phyloP scores from a whole-genome alignment of 2,797 vertebrate species.

The Morus bassanus region DNA sequence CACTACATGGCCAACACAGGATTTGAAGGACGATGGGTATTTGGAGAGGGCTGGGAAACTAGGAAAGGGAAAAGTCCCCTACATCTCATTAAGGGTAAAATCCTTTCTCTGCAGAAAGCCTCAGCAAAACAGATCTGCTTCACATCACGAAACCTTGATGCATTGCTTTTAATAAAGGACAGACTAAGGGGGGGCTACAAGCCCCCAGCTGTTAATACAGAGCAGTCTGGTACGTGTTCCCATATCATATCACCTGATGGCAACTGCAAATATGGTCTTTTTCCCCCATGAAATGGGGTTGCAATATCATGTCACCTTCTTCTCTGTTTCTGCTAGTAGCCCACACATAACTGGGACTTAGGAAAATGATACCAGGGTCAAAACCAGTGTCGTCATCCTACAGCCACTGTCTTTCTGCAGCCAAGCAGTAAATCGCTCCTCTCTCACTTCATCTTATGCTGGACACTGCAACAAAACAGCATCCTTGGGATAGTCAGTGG shows the following conservation, averaged over 20 bases:
- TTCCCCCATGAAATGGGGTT: neutral
- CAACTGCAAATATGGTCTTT: neutral
- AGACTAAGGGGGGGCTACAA: neutral
- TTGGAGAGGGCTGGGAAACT: neutral
- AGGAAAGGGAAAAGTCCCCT: neutral
- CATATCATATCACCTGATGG: neutral
- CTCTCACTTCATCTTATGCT: neutral
- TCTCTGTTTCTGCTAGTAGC: neutral
- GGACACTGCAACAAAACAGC: neutral
- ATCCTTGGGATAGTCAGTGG: neutral
- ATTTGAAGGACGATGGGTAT: neutral
- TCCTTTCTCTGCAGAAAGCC: neutral
- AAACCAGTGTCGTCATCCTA: neutral
- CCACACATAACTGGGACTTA: neutral
- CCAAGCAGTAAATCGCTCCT: neutral
- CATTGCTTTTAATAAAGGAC: neutral
- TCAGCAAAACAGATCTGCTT: neutral
- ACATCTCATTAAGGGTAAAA: neutral
- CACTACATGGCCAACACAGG: rapidly evolving
- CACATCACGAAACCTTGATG: neutral
- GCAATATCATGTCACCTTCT: neutral
- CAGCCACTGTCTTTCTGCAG: neutral
- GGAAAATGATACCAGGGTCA: neutral
- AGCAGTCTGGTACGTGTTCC: rapidly evolving
- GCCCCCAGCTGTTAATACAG: rapidly evolving